Evolutionary conservation across 1,140 invertebrate species (phyloP).

Genomic region (Mylabris phalerata): DNA sequence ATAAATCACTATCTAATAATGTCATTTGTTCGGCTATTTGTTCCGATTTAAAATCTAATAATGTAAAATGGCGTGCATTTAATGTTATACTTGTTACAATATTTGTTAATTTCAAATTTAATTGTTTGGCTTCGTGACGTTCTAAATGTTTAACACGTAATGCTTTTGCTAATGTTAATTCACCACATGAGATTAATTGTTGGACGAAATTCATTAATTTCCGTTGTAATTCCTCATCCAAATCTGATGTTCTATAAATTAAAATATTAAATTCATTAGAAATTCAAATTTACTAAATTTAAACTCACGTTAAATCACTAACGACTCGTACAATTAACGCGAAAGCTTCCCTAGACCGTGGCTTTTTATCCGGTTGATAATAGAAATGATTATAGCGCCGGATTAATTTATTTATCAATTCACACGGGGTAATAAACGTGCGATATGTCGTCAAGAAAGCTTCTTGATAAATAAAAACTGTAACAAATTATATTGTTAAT

Average conservation of each 20-base stretch:
- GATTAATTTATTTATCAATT: constrained; percentile 81
- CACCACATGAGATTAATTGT: constrained; percentile 76
- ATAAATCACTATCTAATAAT: constrained; percentile 88
- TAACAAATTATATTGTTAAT: constrained; percentile 20
- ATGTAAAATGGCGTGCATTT: constrained; percentile 53
- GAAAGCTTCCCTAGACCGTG: constrained; percentile 79
- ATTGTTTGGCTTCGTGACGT: constrained; percentile 64
- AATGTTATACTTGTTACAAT: constrained; percentile 29
- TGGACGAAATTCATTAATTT: constrained; percentile 87
- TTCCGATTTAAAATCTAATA: constrained; percentile 90
- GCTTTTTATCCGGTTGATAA: constrained; percentile 63
- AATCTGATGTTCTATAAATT: constrained; percentile 66
- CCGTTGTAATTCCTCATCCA: constrained; percentile 66
- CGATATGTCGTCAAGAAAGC: constrained; percentile 95
- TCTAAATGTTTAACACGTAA: constrained; percentile 85
- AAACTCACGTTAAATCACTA: constrained; percentile 84
- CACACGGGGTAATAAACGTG: constrained; percentile 85
- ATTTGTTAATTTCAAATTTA: constrained; percentile 21
- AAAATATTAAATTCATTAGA: not conserved
- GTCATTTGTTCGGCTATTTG: constrained; percentile 98
- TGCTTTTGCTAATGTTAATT: constrained; percentile 82
- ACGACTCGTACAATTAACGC: constrained; percentile 86
- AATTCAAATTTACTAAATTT: not conserved
- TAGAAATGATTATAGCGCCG: constrained; percentile 80
- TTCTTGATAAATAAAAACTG: constrained; percentile 92